A percentile compares a stretch with the other conserved stretches of the same genome.
Evolutionary conservation across 2,797 vertebrate species (phyloP).

Genomic region (Ctenosaura bakeri): DNA sequence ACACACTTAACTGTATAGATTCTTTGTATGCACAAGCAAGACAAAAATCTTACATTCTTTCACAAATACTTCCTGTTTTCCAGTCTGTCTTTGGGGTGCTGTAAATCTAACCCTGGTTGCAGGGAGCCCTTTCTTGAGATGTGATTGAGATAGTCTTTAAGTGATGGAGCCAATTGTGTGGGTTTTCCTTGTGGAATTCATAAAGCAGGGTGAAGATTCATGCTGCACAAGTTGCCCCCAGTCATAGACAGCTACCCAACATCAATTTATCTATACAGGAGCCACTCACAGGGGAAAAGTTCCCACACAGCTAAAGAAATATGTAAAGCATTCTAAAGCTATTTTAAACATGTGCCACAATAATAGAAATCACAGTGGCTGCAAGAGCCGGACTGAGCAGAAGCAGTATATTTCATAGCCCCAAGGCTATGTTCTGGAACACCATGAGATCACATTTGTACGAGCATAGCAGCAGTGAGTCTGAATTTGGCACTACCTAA

Average conservation of each 20-base stretch:
- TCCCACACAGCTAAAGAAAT: not conserved
- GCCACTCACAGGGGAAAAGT: too few species aligned
- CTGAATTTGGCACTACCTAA: not conserved
- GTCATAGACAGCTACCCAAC: not conserved
- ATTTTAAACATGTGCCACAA: not conserved
- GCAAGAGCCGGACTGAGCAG: not conserved
- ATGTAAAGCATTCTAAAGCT: not conserved
- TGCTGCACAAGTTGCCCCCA: not conserved
- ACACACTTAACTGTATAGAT: not conserved
- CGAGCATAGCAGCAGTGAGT: not conserved
- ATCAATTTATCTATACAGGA: not conserved
- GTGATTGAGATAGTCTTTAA: not conserved
- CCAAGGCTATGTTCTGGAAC: not conserved
- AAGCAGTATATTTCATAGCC: not conserved
- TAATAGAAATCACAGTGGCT: not conserved
- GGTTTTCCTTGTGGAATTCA: not conserved
- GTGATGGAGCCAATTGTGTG: too few species aligned
- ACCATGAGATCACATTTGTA: not conserved
- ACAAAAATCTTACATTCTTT: constrained; percentile 5
- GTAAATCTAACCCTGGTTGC: not conserved
- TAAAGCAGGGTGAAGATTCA: not conserved
- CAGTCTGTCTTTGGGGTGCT: not conserved
- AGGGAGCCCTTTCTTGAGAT: too few species aligned
- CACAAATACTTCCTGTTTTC: constrained; percentile 19
- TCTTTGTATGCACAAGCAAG: not conserved